phyloP scores from a whole-genome alignment of 2,888 invertebrate genomes.

The Cephonodes hylas region DNA sequence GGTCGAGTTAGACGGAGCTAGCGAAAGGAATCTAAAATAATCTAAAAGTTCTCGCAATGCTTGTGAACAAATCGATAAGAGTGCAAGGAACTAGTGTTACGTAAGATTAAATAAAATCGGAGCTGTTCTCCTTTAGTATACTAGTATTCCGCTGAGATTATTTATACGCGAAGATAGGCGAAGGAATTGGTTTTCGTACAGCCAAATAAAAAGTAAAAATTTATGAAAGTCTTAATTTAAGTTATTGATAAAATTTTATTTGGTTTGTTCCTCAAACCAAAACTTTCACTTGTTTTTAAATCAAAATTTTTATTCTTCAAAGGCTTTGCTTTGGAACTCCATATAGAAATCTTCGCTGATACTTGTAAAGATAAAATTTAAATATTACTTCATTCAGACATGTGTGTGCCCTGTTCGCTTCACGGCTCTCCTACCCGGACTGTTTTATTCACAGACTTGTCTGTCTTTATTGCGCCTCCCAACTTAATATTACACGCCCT shows the following conservation, averaged over 20 bases:
- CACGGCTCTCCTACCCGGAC: neutral
- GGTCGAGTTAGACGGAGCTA: neutral
- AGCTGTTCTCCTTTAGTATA: neutral
- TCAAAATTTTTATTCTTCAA: no score
- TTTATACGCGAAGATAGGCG: neutral
- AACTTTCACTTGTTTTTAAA: neutral
- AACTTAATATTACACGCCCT: conserved; percentile 2
- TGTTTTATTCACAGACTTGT: neutral
- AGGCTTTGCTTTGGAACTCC: no score
- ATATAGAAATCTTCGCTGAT: no score
- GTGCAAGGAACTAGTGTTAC: neutral
- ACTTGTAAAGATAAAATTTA: neutral
- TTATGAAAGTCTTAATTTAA: neutral
- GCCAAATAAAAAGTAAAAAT: neutral
- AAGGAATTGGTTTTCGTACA: neutral
- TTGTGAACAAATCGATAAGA: neutral
- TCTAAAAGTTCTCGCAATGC: neutral
- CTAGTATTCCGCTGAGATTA: neutral
- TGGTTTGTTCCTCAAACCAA: no score
- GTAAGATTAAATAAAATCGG: neutral
- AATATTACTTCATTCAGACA: neutral
- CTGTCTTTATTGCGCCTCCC: neutral
- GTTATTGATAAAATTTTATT: neutral
- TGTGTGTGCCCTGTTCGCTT: neutral
- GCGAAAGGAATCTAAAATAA: neutral